Evolutionary conservation across 92 coral and sea anemone genomes (phyloP), one percentile per base, ranked within the genome.

Genomic region (Paragorgia papillata): DNA sequence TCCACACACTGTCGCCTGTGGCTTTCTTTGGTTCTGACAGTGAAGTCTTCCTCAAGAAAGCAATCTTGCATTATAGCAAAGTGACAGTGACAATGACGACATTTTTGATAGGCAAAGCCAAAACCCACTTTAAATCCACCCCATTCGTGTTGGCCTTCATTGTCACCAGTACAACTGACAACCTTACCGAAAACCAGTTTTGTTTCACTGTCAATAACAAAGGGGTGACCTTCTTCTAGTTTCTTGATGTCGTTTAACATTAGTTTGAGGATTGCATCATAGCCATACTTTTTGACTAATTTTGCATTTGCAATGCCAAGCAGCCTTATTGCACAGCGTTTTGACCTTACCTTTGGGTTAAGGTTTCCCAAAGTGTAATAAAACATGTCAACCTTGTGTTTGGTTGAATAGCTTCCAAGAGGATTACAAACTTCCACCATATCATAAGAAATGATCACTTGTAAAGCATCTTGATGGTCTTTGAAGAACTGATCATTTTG

Each of bases 341-440:
- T 44, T 0, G 75, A 41, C 22, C 75, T 9, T 1, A 68, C 1
- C 35, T 68, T 68, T 21, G 58, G 75, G 44, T 14, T 4, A 9
- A 68, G 1, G 40, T 68, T 68, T 41, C 57, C 75, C 20, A 44
- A 1, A 34, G 75, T 41, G 21, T 68, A 68, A 48, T 41, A 68
- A 48, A 68, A 68, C 75, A 68, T 68, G 32, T 68, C 75, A 9
- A 68, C 24, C 19, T 62, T 41, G 1, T 66, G 49, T n/a, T n/a
- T n/a, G n/a, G n/a, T n/a, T n/a, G n/a, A n/a, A n/a, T n/a, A n/a
- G 24, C 83, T 67, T 22, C 83, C 83, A 48, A 75, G 79, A 24
- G 80, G 71, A 81, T 78, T 84, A 41, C 84, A 69, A 33, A 84
- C 75, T 21, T 84, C 75, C 4, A 68, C 40, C 41, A 43, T 76